Percentiles rank a stretch among this genome's conserved stretches.
Conservation (phyloP, 2,888 invertebrate species). For the Smittia sp. region DNA sequence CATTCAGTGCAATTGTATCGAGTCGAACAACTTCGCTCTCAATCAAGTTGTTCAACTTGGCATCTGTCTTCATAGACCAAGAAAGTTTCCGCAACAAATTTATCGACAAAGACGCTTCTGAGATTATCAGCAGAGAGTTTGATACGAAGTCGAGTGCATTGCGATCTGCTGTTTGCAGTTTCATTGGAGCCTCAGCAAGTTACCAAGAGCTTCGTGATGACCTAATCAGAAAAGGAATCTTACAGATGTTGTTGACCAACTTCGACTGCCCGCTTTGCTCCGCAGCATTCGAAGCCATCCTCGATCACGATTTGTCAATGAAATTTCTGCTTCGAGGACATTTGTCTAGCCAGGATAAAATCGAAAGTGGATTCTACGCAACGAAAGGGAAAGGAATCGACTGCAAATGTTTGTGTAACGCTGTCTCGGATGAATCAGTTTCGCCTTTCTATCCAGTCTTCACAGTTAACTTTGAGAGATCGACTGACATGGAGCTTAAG, state of each 20-base stretch:
- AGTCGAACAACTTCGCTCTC: slow-evolving; percentile 9
- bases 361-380: slow-evolving; percentile 25
- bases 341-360: slow-evolving; percentile 29
- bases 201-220: background rate
- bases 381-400: background rate
- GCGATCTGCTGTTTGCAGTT: background rate
- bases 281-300: background rate
- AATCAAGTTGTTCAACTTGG: slow-evolving; percentile 8
- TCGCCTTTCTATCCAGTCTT: slow-evolving; percentile 7
- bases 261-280: slow-evolving; percentile 27
- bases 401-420: background rate
- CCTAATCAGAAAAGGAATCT: background rate
- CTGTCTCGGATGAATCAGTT: background rate
- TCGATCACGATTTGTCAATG: slow-evolving; percentile 19
- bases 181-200: background rate
- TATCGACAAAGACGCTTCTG: background rate
- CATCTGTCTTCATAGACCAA: slow-evolving; percentile 7
- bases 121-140: background rate
- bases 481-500: background rate
- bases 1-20: background rate
- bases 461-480: slow-evolving; percentile 14
- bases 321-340: slow-evolving; percentile 10
- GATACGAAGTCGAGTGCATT: background rate
- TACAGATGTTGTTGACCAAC: background rate
- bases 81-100: slow-evolving; percentile 1